phyloP scores from a whole-genome alignment of 2,888 invertebrate genomes.

The Xylocampa areola region DNA sequence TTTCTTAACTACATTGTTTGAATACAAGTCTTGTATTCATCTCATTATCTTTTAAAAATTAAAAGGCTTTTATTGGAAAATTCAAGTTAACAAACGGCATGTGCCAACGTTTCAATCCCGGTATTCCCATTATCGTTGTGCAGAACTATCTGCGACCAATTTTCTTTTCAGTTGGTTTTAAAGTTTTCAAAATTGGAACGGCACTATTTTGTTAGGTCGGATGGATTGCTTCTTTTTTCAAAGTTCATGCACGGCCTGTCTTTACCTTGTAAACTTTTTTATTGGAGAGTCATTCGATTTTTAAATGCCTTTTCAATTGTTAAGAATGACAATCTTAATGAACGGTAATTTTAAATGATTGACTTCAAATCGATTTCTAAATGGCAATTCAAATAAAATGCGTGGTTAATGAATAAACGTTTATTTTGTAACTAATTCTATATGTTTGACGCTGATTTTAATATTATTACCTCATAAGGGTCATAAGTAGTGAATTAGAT shows the following conservation, averaged over 20 bases:
- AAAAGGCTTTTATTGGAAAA: no score
- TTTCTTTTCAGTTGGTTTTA: constrained; percentile 48
- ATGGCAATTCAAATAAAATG: constrained; percentile 17
- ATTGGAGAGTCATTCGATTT: constrained; percentile 37
- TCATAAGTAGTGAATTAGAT: constrained; percentile 15
- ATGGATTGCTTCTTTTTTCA: constrained; percentile 43
- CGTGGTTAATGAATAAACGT: constrained; percentile 4
- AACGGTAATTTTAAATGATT: constrained; percentile 20
- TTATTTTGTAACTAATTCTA: constrained; percentile 18
- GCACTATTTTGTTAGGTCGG: constrained; percentile 42
- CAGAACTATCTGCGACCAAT: constrained; percentile 46
- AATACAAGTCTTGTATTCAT: no score
- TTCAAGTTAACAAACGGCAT: background rate
- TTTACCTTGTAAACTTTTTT: constrained; percentile 42
- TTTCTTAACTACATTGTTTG: no score
- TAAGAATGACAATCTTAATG: constrained; percentile 22
- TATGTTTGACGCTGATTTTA: constrained; percentile 10
- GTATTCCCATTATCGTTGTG: constrained; percentile 27
- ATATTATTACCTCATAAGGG: background rate
- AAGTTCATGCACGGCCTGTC: constrained; percentile 34
- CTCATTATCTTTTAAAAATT: no score
- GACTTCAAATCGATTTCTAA: constrained; percentile 13
- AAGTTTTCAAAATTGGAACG: constrained; percentile 62
- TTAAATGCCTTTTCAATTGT: no score
- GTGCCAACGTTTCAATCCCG: constrained; percentile 19